Evolutionary conservation across 1,140 invertebrate genomes (phyloP).

Genomic region (Euura lappo): DNA sequence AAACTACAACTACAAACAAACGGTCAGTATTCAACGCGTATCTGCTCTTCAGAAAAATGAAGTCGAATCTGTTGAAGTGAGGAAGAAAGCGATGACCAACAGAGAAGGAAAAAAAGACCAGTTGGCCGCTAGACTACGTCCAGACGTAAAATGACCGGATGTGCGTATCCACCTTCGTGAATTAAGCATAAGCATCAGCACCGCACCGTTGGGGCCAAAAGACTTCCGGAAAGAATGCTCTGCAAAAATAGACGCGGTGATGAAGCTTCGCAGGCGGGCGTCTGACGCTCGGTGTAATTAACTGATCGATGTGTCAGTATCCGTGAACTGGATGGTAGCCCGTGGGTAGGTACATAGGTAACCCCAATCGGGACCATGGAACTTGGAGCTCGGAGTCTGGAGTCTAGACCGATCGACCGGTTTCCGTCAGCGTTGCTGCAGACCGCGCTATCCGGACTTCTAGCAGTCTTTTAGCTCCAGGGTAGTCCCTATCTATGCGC

Average conservation of each 20-base stretch:
- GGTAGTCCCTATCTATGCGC: no score
- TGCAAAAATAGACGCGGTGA: not conserved
- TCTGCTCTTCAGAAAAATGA: no score
- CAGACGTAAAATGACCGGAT: not conserved
- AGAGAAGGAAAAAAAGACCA: no score
- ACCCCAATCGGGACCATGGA: not conserved
- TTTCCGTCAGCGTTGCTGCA: constrained; percentile 8
- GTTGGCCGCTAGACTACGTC: not conserved
- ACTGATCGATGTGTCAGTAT: not conserved
- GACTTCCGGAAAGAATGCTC: not conserved
- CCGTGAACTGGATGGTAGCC: no score
- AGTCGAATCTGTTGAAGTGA: not conserved
- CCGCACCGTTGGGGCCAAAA: not conserved
- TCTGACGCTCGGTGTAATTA: not conserved
- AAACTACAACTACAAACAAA: no score
- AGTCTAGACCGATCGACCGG: constrained; percentile 47
- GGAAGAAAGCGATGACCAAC: not conserved
- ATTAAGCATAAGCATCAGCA: no score
- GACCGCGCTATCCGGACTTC: not conserved
- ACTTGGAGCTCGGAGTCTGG: not conserved
- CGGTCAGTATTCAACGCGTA: no score
- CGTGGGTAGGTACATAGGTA: not conserved
- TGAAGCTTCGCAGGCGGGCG: not conserved
- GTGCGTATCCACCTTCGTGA: not conserved
- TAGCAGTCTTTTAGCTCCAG: not conserved